Conservation (phyloP, 2,888 invertebrate genomes). For the Agrochola lota region DNA sequence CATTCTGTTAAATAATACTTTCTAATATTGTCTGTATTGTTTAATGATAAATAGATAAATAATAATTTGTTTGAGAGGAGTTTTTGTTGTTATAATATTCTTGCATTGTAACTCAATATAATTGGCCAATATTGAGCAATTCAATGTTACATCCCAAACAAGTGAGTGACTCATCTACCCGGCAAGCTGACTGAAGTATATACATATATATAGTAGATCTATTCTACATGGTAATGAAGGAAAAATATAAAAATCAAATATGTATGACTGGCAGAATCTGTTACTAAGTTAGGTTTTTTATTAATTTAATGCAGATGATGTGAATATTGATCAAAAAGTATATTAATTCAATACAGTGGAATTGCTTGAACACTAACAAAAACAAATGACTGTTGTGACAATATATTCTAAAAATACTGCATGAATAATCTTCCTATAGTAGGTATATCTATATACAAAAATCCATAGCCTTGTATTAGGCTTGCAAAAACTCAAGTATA, state of each 20-base stretch:
- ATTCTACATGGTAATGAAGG: background rate
- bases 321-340: background rate
- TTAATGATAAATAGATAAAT: background rate
- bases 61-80: background rate
- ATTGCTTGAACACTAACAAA: background rate
- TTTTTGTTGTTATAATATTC: background rate
- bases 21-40: background rate
- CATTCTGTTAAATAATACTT: background rate
- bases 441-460: too few relatives aligned
- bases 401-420: background rate
- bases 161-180: slow-evolving; percentile 33
- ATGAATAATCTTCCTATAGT: background rate
- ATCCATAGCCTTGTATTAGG: too few relatives aligned
- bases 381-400: slow-evolving; percentile 1
- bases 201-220: background rate
- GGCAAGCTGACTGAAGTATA: background rate
- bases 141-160: slow-evolving; percentile 29
- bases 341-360: background rate
- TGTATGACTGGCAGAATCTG: background rate
- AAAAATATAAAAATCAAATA: slow-evolving; percentile 6
- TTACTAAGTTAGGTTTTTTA: background rate
- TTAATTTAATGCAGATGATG: background rate
- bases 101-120: slow-evolving; percentile 21
- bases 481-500: too few relatives aligned
- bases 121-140: slow-evolving; percentile 44